Conservation (phyloP, 2,797 vertebrate genomes). For the Adrianichthys oophorus region DNA sequence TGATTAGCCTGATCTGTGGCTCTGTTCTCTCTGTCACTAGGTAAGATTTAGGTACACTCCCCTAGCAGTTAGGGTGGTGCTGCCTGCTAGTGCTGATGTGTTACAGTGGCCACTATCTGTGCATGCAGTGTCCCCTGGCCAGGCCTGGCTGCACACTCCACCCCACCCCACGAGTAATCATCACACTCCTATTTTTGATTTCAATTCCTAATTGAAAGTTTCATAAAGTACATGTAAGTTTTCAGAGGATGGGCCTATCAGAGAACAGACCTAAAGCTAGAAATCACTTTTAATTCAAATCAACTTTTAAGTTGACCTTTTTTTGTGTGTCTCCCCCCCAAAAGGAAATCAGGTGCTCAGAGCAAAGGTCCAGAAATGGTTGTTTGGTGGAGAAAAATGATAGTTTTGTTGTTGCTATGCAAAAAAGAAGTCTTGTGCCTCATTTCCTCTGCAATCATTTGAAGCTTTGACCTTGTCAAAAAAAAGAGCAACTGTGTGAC, state of each 20-base stretch:
- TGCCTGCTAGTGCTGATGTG: slow-evolving; percentile 67
- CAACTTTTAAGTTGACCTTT: slow-evolving; percentile 12
- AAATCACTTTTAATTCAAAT: slow-evolving; percentile 2
- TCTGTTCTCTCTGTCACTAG: slow-evolving; percentile 68
- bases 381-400: slow-evolving; percentile 25
- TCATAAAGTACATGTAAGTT: no score
- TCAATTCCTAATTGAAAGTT: no score
- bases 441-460: slow-evolving; percentile 55
- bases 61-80: slow-evolving; percentile 68
- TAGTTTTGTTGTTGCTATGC: slow-evolving; percentile 70
- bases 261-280: no score
- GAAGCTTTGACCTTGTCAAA: slow-evolving; percentile 71
- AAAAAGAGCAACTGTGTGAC: slow-evolving; percentile 39
- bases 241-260: no score
- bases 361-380: slow-evolving; percentile 7
- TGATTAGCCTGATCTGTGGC: slow-evolving; percentile 30
- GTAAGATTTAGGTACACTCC: slow-evolving; percentile 71
- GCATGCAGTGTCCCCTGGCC: slow-evolving; percentile 49
- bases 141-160: slow-evolving; percentile 32
- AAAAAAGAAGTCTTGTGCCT: slow-evolving; percentile 56
- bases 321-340: neutral
- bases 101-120: slow-evolving; percentile 75
- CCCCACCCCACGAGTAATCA: neutral
- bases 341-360: neutral
- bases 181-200: no score